Conservation (phyloP, 2,797 vertebrate species). For the Pteropus rufus region DNA sequence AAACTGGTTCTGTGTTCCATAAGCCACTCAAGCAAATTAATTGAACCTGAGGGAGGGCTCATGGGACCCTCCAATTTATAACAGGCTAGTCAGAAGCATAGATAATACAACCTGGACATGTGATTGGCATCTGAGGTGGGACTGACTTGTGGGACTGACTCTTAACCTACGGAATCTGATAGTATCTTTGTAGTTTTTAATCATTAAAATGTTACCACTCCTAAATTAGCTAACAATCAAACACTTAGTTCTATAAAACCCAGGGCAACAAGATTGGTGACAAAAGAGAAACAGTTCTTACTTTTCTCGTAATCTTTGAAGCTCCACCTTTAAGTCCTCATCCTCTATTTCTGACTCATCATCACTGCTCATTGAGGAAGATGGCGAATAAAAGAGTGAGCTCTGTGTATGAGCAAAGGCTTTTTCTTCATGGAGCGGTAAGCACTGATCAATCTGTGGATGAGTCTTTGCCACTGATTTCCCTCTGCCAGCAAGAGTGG, state of each 20-base stretch:
- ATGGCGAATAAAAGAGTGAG: constrained; percentile 84
- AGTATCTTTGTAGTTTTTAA: constrained; percentile 22
- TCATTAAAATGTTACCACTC: constrained; percentile 44
- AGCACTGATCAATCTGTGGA: constrained; percentile 45
- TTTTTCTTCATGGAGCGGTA: constrained; percentile 38
- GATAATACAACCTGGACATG: neutral
- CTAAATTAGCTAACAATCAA: constrained; percentile 33
- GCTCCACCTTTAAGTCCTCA: constrained; percentile 90
- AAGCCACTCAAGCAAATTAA: neutral
- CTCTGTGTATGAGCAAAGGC: constrained; percentile 44
- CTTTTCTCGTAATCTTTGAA: constrained; percentile 93
- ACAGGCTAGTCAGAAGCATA: neutral
- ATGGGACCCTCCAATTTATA: neutral
- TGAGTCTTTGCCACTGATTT: constrained; percentile 44
- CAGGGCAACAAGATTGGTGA: neutral
- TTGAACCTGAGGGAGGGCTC: neutral
- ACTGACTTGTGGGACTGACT: neutral
- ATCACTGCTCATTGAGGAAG: constrained; percentile 91
- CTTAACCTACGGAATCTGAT: neutral
- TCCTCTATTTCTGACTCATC: constrained; percentile 92
- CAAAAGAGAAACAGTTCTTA: constrained; percentile 77
- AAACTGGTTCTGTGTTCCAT: neutral
- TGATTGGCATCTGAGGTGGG: neutral
- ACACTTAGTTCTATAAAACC: constrained; percentile 44
- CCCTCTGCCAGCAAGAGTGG: neutral